These are phyloP conservation scores for Bucorvus abyssinicus DNA, from an alignment of 2,797 vertebrate species.

Conservation along the genomic window DNA sequence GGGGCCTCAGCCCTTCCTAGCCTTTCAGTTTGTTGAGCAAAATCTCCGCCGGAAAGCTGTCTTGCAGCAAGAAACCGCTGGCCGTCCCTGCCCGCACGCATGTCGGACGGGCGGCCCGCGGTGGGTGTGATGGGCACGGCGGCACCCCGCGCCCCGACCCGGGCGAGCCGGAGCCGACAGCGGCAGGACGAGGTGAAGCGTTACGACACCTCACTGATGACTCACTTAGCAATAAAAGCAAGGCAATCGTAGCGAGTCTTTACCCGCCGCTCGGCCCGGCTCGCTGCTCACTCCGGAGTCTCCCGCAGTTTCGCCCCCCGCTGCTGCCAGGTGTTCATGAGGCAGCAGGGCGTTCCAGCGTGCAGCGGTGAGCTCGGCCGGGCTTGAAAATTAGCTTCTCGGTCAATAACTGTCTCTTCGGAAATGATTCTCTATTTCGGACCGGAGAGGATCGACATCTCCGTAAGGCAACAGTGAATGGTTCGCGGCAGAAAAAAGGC, in stretches of 20 bases:
- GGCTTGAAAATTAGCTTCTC: background rate
- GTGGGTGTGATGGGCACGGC: background rate
- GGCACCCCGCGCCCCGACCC: background rate
- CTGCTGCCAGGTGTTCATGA: background rate
- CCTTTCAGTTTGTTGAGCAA: background rate
- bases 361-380: background rate
- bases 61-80: accelerated
- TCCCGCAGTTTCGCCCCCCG: background rate
- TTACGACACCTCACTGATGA: background rate
- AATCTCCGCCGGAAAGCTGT: background rate
- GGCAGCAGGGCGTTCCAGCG: background rate
- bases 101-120: background rate
- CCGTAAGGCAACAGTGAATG: background rate
- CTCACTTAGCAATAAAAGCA: background rate
- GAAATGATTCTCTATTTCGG: background rate
- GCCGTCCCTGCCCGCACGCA: background rate
- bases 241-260: background rate
- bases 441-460: background rate
- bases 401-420: background rate
- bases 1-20: background rate
- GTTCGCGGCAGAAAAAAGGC: background rate
- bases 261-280: background rate
- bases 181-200: background rate
- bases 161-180: background rate
- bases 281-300: background rate